phyloP scores from a whole-genome alignment of 1,140 invertebrate genomes.

The Sycophila sp. region DNA sequence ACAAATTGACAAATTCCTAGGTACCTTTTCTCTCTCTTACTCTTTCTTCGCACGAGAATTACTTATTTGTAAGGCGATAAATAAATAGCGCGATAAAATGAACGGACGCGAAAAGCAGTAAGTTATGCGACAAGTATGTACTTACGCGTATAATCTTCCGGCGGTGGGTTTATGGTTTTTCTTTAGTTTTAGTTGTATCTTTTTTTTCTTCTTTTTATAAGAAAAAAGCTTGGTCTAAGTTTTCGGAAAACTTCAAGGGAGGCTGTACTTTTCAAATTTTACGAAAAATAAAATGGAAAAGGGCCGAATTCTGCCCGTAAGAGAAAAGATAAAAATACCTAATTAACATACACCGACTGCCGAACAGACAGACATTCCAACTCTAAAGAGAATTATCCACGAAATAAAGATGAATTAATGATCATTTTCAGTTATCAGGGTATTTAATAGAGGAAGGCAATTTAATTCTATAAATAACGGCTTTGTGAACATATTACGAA shows the following conservation, averaged over 20 bases:
- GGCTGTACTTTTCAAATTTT: slow-evolving; percentile 8
- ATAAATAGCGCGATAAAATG: slow-evolving; percentile 41
- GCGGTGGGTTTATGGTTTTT: slow-evolving; percentile 8
- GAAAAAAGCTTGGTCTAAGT: slow-evolving; percentile 1
- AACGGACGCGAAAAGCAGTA: slow-evolving; percentile 44
- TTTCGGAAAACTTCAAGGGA: slow-evolving; percentile 20
- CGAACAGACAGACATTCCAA: slow-evolving; percentile 62
- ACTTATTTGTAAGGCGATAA: slow-evolving; percentile 47
- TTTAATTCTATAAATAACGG: slow-evolving; percentile 46
- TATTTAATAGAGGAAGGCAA: slow-evolving; percentile 45
- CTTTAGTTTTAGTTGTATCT: slow-evolving; percentile 15
- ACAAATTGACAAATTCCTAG: slow-evolving; percentile 64
- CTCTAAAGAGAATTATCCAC: slow-evolving; percentile 42
- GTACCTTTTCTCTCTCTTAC: slow-evolving; percentile 51
- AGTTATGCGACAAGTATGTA: slow-evolving; percentile 37
- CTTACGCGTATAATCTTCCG: slow-evolving; percentile 34
- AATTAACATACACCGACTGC: slow-evolving; percentile 42
- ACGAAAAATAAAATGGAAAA: too few relatives aligned
- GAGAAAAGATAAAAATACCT: slow-evolving; percentile 29
- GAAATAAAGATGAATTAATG: slow-evolving; percentile 41
- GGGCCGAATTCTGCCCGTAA: neutral
- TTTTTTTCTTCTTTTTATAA: slow-evolving; percentile 18
- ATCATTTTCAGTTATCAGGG: slow-evolving; percentile 49
- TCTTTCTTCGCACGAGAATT: slow-evolving; percentile 54
- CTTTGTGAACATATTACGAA: slow-evolving; percentile 51